Evolutionary conservation across 2,797 vertebrate genomes (phyloP).

Genomic region (Pipistrellus pygmaeus): DNA sequence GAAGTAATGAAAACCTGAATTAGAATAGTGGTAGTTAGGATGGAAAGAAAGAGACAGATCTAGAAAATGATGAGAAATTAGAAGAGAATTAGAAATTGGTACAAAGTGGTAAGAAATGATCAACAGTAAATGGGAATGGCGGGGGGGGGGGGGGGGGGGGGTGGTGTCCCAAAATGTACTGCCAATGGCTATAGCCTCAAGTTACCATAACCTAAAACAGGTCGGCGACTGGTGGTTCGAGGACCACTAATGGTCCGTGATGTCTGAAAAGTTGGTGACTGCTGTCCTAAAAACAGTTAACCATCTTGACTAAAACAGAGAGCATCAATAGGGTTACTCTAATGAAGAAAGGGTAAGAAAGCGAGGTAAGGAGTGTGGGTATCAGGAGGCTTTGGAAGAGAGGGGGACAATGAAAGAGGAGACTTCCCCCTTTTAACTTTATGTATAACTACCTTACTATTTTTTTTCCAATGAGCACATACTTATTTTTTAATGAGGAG

Average conservation of each 20-base stretch:
- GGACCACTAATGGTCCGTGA: too few relatives aligned
- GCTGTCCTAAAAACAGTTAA: neutral
- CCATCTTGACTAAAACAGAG: neutral
- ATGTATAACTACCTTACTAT: neutral
- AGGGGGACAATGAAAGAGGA: neutral
- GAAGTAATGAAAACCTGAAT: neutral
- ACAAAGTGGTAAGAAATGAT: slow-evolving; percentile 25
- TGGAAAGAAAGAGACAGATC: neutral
- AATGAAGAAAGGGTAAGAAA: neutral
- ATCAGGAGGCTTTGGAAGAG: neutral
- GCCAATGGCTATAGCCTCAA: neutral
- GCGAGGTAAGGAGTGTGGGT: neutral
- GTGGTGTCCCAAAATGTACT: neutral
- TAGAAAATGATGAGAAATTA: slow-evolving; percentile 2
- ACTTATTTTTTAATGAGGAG: slow-evolving; percentile 58
- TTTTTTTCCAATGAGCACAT: neutral
- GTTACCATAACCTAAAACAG: neutral
- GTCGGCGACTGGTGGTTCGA: too few relatives aligned
- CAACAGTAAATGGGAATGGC: neutral
- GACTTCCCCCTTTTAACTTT: neutral
- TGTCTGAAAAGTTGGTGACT: too few relatives aligned
- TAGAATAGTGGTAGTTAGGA: neutral
- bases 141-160: too few relatives aligned
- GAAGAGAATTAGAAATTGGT: neutral
- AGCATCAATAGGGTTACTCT: neutral